Evolutionary conservation across 2,797 vertebrate species (phyloP), one percentile per base, ranked within the genome.

Genomic region (Delichon dasypus): DNA sequence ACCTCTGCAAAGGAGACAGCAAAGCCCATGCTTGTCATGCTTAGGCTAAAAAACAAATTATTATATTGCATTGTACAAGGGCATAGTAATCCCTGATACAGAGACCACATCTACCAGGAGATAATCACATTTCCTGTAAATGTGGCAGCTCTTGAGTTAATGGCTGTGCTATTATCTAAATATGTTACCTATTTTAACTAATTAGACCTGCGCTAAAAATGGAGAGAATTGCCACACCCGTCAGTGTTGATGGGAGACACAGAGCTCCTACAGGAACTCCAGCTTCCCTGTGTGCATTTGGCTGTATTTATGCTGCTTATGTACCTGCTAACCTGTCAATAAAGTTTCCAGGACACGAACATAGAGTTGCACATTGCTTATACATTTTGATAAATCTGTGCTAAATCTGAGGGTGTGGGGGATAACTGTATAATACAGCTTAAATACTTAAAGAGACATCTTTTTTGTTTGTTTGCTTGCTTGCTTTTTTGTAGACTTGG

Each of bases 391-490:
- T n/a, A 44, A 81, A 81, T 40, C 18, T 10, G 7, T 40, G 8
- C 1, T 61, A 45, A 50, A n/a, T n/a, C 54, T 66, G 30, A 74
- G 21, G 4, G 15, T 13, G 2, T n/a, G 25, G 5, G 38, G 5
- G 34, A 27, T 22, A 73, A 29, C 4, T 42, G 3, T 12, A 16
- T 10, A 66, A 32, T 8, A 8, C 22, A 40, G 9, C 2, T 66
- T 55, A 30, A 66, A 0, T 0, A 38, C 2, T 66, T 55, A 30
- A 66, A 0, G 0, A 38, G 1, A 3, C 1, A 5, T 6, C 13
- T 1, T 45, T 27, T 30, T 18, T 30, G 10, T 64, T 55, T 22
- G 38, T 38, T 38, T 38, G 38, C 38, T 5, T 38, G 36, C n/a
- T 32, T 20, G n/a, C 60, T 11, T 38, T 23, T 12, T 9, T 12